Evolutionary conservation across 2,113 vertebrate species (phyloP).

Genomic region (Cottus gobio): DNA sequence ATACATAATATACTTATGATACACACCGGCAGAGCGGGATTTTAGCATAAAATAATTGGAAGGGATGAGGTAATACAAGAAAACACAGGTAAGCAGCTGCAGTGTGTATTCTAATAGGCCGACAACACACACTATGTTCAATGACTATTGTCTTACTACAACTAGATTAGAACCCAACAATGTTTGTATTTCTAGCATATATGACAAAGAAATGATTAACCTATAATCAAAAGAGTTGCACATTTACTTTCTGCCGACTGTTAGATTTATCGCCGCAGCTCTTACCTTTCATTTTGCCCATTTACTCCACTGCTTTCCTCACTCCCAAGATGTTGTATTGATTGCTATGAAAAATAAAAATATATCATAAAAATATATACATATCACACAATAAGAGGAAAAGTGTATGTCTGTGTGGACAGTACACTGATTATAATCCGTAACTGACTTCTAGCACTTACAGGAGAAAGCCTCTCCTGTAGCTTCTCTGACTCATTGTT

Average conservation of each 20-base stretch:
- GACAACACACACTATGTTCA: background rate
- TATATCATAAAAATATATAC: too few relatives aligned
- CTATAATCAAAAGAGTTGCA: background rate
- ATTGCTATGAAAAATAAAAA: slow-evolving; percentile 62
- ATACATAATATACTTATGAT: background rate
- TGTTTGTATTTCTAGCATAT: background rate
- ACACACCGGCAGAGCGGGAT: background rate
- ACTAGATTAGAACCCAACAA: background rate
- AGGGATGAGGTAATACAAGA: background rate
- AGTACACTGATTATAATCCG: background rate
- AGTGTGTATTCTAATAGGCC: background rate
- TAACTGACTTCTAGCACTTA: slow-evolving; percentile 69
- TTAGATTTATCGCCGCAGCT: background rate
- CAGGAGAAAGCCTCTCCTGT: slow-evolving; percentile 78
- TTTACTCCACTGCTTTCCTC: slow-evolving; percentile 72
- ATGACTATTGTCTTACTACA: background rate
- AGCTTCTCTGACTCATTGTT: slow-evolving; percentile 73
- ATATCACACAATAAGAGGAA: background rate
- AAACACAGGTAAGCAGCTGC: background rate
- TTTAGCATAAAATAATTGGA: background rate
- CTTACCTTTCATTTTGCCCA: slow-evolving; percentile 81
- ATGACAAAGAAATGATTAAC: background rate
- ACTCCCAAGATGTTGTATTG: slow-evolving; percentile 72
- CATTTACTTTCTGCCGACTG: background rate
- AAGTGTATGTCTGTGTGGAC: background rate